Evolutionary conservation across 2,113 vertebrate genomes (phyloP).

Genomic region (Lutjanus erythropterus): DNA sequence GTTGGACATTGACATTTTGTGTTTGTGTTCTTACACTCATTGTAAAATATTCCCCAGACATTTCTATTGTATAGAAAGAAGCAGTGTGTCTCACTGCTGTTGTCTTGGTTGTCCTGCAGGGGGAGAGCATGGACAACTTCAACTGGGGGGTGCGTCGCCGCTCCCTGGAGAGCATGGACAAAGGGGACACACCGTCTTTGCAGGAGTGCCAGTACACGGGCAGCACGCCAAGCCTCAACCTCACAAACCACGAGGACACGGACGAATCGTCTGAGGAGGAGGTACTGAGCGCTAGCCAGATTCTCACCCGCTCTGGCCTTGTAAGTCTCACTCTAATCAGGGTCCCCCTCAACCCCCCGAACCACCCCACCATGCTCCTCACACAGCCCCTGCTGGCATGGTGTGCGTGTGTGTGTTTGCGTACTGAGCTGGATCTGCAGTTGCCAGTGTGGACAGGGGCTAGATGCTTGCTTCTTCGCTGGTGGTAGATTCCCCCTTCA

Average conservation of each 20-base stretch:
- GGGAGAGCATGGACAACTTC: constrained; percentile 99
- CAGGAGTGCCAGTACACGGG: constrained; percentile 96
- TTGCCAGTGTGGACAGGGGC: constrained; percentile 63
- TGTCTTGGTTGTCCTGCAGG: constrained; percentile 84
- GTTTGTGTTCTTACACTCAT: constrained; percentile 13
- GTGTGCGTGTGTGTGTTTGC: constrained; percentile 68
- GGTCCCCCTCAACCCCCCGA: constrained; percentile 8
- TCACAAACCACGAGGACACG: constrained; percentile 98
- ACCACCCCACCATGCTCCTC: constrained; percentile 67
- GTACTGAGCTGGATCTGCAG: constrained; percentile 70
- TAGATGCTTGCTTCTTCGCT: constrained; percentile 84
- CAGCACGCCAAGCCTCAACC: constrained; percentile 96
- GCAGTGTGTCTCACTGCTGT: constrained; percentile 46
- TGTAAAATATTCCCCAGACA: background rate
- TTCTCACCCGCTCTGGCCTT: constrained; percentile 93
- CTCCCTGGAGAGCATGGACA: constrained; percentile 98
- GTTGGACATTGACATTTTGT: background rate
- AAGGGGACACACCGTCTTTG: constrained; percentile 95
- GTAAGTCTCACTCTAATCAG: constrained; percentile 84
- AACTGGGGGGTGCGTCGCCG: constrained; percentile 99
- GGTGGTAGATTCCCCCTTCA: constrained; percentile 70
- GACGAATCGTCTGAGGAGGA: constrained; percentile 99
- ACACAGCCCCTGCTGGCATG: constrained; percentile 78
- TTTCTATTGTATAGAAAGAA: background rate
- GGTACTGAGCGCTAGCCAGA: constrained; percentile 96